phyloP scores from a whole-genome alignment of 2,113 vertebrate genomes.

The Sisor rabdophorus region DNA sequence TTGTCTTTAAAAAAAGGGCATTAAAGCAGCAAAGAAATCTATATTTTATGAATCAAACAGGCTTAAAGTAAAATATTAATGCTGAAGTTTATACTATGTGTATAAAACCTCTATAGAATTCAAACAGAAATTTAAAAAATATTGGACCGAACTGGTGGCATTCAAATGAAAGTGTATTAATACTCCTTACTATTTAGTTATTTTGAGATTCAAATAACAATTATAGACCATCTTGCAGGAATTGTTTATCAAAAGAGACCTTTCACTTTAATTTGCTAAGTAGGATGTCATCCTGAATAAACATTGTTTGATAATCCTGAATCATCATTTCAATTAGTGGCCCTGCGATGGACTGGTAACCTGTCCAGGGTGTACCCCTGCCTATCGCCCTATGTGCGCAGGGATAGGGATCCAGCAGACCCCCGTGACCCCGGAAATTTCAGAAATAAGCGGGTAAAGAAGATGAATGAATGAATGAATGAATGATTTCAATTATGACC shows the following conservation, averaged over 20 bases:
- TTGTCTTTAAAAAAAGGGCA: constrained; percentile 22
- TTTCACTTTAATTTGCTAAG: no score
- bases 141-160: background rate
- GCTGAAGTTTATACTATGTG: constrained; percentile 22
- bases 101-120: constrained; percentile 24
- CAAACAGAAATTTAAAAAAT: constrained; percentile 17
- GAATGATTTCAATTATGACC: no score
- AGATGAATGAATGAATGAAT: no score
- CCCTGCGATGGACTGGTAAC: no score
- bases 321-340: no score
- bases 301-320: no score
- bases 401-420: no score
- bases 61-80: constrained; percentile 38
- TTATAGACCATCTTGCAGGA: constrained; percentile 7
- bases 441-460: no score
- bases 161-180: background rate
- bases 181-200: background rate
- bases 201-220: background rate
- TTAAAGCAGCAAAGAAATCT: constrained; percentile 32
- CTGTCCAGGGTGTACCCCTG: no score
- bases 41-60: constrained; percentile 37
- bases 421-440: no score
- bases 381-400: no score
- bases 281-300: no score
- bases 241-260: background rate